Conservation (phyloP, 1,140 invertebrate species). For the Ridgeia piscesae region DNA sequence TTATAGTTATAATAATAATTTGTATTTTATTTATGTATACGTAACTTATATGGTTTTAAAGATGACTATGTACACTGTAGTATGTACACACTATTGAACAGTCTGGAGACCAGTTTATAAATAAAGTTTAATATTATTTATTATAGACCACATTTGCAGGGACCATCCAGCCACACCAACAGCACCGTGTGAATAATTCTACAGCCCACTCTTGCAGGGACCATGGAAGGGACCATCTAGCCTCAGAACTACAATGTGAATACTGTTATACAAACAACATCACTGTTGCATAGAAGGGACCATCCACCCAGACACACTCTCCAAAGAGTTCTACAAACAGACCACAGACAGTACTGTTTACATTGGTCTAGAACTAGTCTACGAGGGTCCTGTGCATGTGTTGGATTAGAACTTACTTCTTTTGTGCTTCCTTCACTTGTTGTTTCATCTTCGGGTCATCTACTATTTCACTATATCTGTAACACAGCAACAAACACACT, state of each 20-base stretch:
- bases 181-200: conserved; percentile 63
- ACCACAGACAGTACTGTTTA: conserved; percentile 71
- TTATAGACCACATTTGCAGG: background rate
- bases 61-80: no score
- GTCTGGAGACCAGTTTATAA: no score
- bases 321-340: conserved; percentile 71
- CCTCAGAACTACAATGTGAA: no score
- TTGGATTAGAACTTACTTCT: conserved; percentile 65
- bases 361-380: conserved; percentile 63
- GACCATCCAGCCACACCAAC: conserved; percentile 93
- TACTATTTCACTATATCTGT: conserved; percentile 53
- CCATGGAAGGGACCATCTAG: conserved; percentile 71
- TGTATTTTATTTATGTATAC: no score
- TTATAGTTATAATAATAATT: no score
- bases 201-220: no score
- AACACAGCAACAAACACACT: background rate
- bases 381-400: no score
- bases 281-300: conserved; percentile 56
- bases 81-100: conserved; percentile 62
- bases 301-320: conserved; percentile 89
- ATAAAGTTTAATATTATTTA: no score
- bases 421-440: conserved; percentile 66
- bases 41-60: no score
- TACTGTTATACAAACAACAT: no score
- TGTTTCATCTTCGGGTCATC: conserved; percentile 49